These are phyloP conservation scores for Nothoprocta perdicaria DNA, from an alignment of 2,113 vertebrate genomes.

Conservation along the genomic window DNA sequence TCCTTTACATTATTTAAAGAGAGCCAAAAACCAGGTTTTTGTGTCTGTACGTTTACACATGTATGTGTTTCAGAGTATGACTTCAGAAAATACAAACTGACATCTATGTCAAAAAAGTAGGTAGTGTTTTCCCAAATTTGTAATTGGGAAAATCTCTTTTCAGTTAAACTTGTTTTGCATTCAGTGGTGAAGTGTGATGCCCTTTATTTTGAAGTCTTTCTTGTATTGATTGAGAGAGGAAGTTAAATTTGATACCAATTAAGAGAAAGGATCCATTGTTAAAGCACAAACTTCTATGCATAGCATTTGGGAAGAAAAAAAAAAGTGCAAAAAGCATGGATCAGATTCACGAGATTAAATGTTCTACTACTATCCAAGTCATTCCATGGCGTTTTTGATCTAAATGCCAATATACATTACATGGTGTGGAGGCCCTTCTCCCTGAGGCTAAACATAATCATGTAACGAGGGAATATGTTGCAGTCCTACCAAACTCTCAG, in stretches of 20 bases:
- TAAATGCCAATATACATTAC: constrained; percentile 16
- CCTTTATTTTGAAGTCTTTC: not conserved
- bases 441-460: not conserved
- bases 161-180: not conserved
- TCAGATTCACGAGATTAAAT: not conserved
- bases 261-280: not conserved
- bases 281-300: not conserved
- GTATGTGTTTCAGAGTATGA: not conserved
- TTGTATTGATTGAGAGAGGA: not conserved
- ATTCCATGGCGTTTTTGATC: constrained; percentile 12
- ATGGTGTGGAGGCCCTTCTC: not conserved
- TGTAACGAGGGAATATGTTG: not conserved
- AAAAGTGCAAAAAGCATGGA: not conserved
- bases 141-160: not conserved
- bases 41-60: not conserved
- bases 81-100: not conserved
- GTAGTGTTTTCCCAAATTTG: not conserved
- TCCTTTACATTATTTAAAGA: not conserved
- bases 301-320: not conserved
- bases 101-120: not conserved
- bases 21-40: not conserved
- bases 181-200: not conserved
- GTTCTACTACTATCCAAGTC: not conserved
- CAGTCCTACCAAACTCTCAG: not conserved
- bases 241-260: not conserved